Base-by-base conservation (phyloP, 1,140 invertebrate genomes). In the Chelonus insularis region DNA sequence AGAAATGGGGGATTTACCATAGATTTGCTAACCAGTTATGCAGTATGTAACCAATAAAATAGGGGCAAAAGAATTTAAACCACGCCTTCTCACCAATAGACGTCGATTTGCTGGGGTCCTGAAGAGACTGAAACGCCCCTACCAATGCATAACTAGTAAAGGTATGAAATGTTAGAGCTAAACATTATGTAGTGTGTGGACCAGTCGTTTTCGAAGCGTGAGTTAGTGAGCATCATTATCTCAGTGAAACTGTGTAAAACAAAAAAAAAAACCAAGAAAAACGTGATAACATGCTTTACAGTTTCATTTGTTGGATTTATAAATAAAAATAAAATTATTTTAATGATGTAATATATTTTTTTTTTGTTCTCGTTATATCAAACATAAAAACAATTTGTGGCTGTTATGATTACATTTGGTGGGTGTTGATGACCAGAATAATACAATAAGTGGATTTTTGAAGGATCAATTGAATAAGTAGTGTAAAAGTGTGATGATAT, bases 141-240 rank as follows among this genome's bases (percentile, higher is more conserved):
- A 43, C 72, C 69, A 70, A 73, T 67, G 68, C 68, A 60, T 68
- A 57, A 64, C 62, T 54, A 52, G 36, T 55, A 51, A 39, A 54
- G 55, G 43, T 14, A 50, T 67, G 62, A 32, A 50, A 64, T 59
- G 54, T 55, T 37, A 58, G 37, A 37, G 25, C 18, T 11, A 14
- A 61, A 29, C 7, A 39, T 14, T 34, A 55, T 55, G 25, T 55
- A 23, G 52, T 23, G 25, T 1, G 11, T 20, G 51, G 63, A 66
- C 67, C 76, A 77, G 76, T 78, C 69, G 64, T 67, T 68, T 73
- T 66, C 68, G 72, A 67, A 73, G 71, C 75, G 74, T 68, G 72
- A 70, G 69, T 71, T 72, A 64, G 68, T 64, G 65, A 75, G 64
- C 68, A 73, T 71, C 61, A 55, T 61, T 55, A 51, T 21, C 32